Conservation (phyloP, 2,888 invertebrate genomes). For the Folsomia manolachei region DNA sequence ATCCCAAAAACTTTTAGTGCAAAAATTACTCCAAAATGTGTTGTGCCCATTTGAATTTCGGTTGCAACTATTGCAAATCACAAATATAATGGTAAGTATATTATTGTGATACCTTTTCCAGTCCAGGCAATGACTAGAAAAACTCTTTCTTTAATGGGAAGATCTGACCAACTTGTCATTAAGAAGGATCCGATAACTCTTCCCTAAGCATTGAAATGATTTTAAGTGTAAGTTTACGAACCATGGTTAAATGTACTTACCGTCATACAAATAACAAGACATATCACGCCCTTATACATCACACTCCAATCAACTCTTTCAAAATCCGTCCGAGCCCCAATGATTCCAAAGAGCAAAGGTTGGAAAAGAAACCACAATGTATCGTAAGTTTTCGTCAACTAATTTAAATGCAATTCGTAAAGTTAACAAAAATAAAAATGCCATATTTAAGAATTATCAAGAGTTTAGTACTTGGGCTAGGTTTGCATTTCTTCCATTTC, state of each 20-base stretch:
- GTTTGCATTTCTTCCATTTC: conserved; percentile 15
- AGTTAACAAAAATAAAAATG: background rate
- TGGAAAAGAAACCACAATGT: conserved; percentile 43
- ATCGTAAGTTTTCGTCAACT: background rate
- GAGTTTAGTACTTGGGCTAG: no score
- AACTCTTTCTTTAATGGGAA: conserved; percentile 33
- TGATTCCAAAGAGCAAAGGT: conserved; percentile 46
- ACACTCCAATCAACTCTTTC: conserved; percentile 36
- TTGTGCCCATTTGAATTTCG: no score
- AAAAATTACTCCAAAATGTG: no score
- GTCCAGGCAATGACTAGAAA: conserved; percentile 43
- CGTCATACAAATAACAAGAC: conserved; percentile 29
- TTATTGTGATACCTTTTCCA: conserved; percentile 45
- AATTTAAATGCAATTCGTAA: no score
- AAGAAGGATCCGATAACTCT: conserved; percentile 25
- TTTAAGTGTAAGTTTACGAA: background rate
- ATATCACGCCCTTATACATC: conserved; percentile 31
- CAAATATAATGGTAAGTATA: no score
- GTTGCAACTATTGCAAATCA: no score
- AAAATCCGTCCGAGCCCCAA: conserved; percentile 42
- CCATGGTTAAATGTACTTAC: conserved; percentile 23
- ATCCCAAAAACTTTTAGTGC: no score
- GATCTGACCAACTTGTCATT: conserved; percentile 20
- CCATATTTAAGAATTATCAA: no score
- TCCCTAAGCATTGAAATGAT: conserved; percentile 20